Evolutionary conservation across 2,113 vertebrate species (phyloP).

Genomic region (Cheilinus undulatus): DNA sequence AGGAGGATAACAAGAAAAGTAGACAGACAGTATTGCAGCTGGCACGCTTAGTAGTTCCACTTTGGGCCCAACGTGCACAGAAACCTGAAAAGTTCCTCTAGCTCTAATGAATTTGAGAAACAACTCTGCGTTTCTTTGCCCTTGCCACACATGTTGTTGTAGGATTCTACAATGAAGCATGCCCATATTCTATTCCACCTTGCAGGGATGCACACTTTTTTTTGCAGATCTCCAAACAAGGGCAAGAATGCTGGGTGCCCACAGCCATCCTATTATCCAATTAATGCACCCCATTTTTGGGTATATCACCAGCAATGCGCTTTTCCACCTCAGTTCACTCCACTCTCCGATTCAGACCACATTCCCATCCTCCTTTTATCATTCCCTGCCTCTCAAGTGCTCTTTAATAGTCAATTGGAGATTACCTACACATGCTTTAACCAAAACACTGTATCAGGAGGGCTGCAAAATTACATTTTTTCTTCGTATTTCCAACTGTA

Average conservation of each 20-base stretch:
- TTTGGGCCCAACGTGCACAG: neutral
- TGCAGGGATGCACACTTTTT: conserved; percentile 35
- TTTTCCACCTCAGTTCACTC: conserved; percentile 70
- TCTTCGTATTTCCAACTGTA: neutral
- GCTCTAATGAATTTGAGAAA: neutral
- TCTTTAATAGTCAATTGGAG: conserved; percentile 12
- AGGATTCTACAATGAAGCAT: neutral
- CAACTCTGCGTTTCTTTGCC: neutral
- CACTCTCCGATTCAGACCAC: conserved; percentile 33
- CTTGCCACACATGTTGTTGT: neutral
- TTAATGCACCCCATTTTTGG: conserved; percentile 66
- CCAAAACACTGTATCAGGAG: neutral
- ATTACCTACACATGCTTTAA: conserved; percentile 15
- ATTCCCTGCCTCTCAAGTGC: conserved; percentile 24
- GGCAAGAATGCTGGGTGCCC: conserved; percentile 56
- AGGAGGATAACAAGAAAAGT: no score
- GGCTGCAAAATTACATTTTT: neutral
- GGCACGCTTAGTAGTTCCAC: neutral
- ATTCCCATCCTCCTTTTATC: conserved; percentile 25
- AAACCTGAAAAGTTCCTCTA: no score
- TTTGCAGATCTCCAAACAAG: conserved; percentile 65
- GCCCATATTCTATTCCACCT: neutral
- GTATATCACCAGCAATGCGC: conserved; percentile 43
- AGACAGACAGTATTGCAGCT: no score
- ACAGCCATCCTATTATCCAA: conserved; percentile 60